phyloP scores from a whole-genome alignment of 2,113 vertebrate species.

The human (Homo sapiens) region DNA sequence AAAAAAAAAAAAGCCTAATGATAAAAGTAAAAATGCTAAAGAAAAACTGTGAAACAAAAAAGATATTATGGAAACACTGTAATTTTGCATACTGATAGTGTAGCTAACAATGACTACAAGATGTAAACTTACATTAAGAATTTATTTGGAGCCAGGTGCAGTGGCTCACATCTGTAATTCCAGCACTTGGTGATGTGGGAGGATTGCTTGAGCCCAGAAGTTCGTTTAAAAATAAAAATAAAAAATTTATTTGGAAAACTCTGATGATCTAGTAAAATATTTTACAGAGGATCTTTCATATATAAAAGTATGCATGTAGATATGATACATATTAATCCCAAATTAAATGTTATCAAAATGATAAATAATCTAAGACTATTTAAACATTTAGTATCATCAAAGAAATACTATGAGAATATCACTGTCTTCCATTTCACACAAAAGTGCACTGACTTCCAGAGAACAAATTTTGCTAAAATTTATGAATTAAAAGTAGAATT shows the following conservation, averaged over 20 bases:
- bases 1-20: not conserved
- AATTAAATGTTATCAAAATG: slow-evolving; percentile 23
- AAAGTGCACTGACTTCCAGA: not conserved
- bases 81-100: not conserved
- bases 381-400: not conserved
- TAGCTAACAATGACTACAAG: not conserved
- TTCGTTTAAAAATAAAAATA: too few species aligned
- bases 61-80: not conserved
- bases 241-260: not conserved
- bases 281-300: not conserved
- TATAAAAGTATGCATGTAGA: not conserved
- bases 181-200: too few species aligned
- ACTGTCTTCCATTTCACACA: not conserved
- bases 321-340: not conserved
- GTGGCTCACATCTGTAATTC: too few species aligned
- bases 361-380: slow-evolving; percentile 18
- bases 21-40: not conserved
- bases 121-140: not conserved
- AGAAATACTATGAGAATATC: not conserved
- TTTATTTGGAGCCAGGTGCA: not conserved
- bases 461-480: not conserved
- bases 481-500: slow-evolving; percentile 20
- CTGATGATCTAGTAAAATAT: not conserved
- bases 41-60: slow-evolving; percentile 8
- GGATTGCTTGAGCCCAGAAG: too few species aligned